phyloP scores from a whole-genome alignment of 1,140 invertebrate genomes.

The Ceratosolen solmsi region DNA sequence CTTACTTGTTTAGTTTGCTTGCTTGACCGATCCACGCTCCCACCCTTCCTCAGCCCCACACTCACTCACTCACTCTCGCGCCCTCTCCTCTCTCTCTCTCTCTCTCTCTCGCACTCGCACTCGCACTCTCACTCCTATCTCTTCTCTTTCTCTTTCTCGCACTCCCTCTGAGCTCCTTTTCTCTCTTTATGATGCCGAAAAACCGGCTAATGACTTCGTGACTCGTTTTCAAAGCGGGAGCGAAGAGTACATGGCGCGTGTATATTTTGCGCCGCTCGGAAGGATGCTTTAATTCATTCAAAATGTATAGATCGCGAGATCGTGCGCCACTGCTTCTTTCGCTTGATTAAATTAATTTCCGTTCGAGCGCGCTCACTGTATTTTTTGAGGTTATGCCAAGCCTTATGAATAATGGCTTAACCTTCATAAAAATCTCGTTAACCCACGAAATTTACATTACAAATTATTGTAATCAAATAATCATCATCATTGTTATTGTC shows the following conservation, averaged over 20 bases:
- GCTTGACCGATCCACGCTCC: not conserved
- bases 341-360: slow-evolving; percentile 28
- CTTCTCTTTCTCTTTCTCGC: not conserved
- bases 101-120: not conserved
- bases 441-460: not conserved
- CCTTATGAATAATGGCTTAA: slow-evolving; percentile 7
- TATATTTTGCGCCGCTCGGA: slow-evolving; percentile 23
- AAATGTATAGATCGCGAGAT: slow-evolving; percentile 30
- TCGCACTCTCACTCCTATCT: not conserved
- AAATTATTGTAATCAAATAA: not conserved
- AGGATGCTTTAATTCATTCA: slow-evolving; percentile 31
- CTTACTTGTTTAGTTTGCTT: not conserved
- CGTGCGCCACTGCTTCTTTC: slow-evolving; percentile 20
- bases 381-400: not conserved
- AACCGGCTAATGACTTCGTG: slow-evolving; percentile 42
- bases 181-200: slow-evolving; percentile 33
- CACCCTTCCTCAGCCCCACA: not conserved
- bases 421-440: not conserved
- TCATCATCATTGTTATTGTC: not conserved
- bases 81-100: not conserved
- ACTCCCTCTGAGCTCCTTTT: slow-evolving; percentile 6
- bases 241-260: slow-evolving; percentile 23
- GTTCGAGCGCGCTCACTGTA: slow-evolving; percentile 11
- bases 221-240: slow-evolving; percentile 36
- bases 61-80: not conserved